A percentile compares a stretch with the other conserved stretches of the same genome.
Evolutionary conservation across 2,113 vertebrate genomes (phyloP).

Genomic region (Scomber colias): DNA sequence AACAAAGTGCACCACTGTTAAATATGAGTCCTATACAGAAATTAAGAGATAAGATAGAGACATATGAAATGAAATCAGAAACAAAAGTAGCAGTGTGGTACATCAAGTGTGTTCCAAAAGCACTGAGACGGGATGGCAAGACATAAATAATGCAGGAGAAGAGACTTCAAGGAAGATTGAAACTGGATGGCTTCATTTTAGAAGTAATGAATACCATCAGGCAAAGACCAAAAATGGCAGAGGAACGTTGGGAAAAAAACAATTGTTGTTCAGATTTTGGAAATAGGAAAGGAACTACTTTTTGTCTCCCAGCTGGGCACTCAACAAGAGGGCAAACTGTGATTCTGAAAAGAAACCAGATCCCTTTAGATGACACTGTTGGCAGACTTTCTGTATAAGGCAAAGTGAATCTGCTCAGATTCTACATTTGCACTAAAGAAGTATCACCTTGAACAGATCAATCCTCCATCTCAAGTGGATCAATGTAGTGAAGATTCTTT

Average conservation of each 20-base stretch:
- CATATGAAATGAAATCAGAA: not conserved
- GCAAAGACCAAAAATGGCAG: not conserved
- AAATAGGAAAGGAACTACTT: constrained; percentile 22
- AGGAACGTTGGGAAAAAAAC: not conserved
- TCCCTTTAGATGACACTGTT: not conserved
- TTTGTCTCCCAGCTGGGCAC: not conserved
- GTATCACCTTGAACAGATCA: no score
- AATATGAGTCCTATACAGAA: not conserved
- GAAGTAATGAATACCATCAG: not conserved
- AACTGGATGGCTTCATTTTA: constrained; percentile 17
- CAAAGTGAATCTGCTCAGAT: not conserved
- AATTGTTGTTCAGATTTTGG: constrained; percentile 15
- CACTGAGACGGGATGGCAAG: not conserved
- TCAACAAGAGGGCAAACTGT: not conserved
- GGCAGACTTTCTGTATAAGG: not conserved
- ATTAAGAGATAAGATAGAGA: no score
- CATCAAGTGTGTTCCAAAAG: not conserved
- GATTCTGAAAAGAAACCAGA: constrained; percentile 15
- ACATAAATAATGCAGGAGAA: constrained; percentile 2
- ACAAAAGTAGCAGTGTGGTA: not conserved
- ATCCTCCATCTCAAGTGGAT: no score
- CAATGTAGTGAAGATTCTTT: no score
- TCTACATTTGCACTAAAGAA: no score
- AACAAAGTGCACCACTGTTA: not conserved
- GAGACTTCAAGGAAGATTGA: constrained; percentile 3